Evolutionary conservation across 2,888 invertebrate genomes (phyloP).

Genomic region (Xestia c-nigrum): DNA sequence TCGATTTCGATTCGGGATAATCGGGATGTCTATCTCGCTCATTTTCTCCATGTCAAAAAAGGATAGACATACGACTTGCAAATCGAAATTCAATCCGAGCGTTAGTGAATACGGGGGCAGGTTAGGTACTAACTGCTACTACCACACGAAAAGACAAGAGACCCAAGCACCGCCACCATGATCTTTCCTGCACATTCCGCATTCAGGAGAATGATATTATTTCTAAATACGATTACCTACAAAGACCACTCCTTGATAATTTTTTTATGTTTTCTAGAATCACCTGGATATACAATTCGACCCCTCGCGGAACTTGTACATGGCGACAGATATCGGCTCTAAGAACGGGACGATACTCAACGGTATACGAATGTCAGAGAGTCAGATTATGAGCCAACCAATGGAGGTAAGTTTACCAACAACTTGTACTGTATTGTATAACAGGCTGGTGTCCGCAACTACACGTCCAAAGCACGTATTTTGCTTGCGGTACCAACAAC

Average conservation of each 20-base stretch:
- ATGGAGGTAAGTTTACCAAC: constrained; percentile 85
- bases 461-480: too few relatives aligned
- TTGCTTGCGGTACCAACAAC: too few relatives aligned
- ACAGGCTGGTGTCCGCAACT: too few relatives aligned
- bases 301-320: constrained; percentile 90
- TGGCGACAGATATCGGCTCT: constrained; percentile 95
- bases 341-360: constrained; percentile 96
- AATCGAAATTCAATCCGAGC: too few relatives aligned
- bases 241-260: rapidly evolving
- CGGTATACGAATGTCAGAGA: constrained; percentile 93
- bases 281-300: constrained; percentile 94
- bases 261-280: constrained; percentile 82
- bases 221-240: neutral
- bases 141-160: too few relatives aligned
- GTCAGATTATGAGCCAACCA: constrained; percentile 92
- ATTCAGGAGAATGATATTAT: neutral
- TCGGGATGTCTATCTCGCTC: too few relatives aligned
- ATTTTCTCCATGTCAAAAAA: too few relatives aligned
- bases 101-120: too few relatives aligned
- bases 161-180: neutral
- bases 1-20: too few relatives aligned
- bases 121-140: too few relatives aligned
- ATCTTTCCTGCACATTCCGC: neutral
- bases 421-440: too few relatives aligned
- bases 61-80: too few relatives aligned